Conservation (phyloP, 2,113 vertebrate genomes). For the Tetrao urogallus region DNA sequence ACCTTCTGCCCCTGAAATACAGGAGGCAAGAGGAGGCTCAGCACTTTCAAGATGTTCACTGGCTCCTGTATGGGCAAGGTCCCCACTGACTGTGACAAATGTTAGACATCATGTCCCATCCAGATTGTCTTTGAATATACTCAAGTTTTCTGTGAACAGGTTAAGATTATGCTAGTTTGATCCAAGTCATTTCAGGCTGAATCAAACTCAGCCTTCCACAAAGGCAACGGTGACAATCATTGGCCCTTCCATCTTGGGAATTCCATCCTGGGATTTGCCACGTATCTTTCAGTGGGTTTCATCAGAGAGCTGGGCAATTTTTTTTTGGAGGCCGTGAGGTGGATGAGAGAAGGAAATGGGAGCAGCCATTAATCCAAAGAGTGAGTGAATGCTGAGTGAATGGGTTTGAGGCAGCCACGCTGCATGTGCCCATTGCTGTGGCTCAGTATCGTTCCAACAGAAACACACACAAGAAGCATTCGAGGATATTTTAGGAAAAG, state of each 20-base stretch:
- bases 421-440: neutral
- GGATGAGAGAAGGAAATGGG: neutral
- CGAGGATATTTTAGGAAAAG: neutral
- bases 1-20: neutral
- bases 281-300: neutral
- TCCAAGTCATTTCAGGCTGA: neutral
- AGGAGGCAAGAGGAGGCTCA: neutral
- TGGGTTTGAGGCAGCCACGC: neutral
- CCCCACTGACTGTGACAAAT: neutral
- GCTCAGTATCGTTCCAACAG: neutral
- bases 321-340: accelerated
- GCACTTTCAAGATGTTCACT: neutral
- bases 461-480: neutral
- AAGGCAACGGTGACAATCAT: neutral
- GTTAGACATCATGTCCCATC: neutral
- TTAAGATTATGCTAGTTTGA: neutral
- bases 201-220: neutral
- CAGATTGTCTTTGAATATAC: neutral
- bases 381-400: neutral
- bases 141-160: neutral
- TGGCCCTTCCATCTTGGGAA: too few species aligned
- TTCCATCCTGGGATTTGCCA: neutral
- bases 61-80: neutral
- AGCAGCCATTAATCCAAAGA: neutral
- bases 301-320: neutral